A percentile compares a stretch with the other conserved stretches of the same genome.
These are phyloP conservation scores for Tridacna gigas DNA, from an alignment of 2,888 invertebrate species.

Conservation along the genomic window DNA sequence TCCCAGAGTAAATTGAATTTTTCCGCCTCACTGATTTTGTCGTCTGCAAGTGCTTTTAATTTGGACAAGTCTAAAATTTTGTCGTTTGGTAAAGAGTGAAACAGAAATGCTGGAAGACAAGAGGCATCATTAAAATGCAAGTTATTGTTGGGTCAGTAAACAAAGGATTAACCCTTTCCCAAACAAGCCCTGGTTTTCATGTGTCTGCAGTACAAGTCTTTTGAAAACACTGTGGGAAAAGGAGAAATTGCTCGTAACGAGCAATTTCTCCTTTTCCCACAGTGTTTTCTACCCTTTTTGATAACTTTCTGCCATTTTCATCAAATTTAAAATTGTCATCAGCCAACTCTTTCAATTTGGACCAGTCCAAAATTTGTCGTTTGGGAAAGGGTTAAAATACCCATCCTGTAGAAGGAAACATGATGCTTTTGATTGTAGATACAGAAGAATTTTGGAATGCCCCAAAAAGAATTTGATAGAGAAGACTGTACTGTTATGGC, in stretches of 20 bases:
- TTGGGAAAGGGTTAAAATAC: neutral
- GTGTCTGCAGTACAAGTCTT: neutral
- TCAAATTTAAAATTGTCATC: no score
- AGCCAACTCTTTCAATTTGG: no score
- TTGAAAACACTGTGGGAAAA: no score
- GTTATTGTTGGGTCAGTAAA: constrained; percentile 12
- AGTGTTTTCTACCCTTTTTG: no score
- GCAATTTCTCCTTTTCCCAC: no score
- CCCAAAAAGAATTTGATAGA: no score
- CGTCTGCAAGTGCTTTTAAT: neutral
- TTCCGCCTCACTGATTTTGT: neutral
- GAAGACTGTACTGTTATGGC: neutral
- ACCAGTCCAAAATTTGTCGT: no score
- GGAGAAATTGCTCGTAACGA: no score
- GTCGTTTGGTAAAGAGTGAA: neutral
- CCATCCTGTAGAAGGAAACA: neutral
- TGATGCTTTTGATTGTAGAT: neutral
- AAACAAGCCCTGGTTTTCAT: no score
- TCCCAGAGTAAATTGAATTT: neutral
- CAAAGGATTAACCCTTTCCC: no score
- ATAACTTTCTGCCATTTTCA: no score
- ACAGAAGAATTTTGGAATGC: constrained; percentile 1
- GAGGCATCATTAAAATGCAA: constrained; percentile 15
- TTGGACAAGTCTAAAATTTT: neutral
- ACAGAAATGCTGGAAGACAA: neutral